Conservation (phyloP, 2,797 vertebrate species). For the Scyliorhinus canicula region DNA sequence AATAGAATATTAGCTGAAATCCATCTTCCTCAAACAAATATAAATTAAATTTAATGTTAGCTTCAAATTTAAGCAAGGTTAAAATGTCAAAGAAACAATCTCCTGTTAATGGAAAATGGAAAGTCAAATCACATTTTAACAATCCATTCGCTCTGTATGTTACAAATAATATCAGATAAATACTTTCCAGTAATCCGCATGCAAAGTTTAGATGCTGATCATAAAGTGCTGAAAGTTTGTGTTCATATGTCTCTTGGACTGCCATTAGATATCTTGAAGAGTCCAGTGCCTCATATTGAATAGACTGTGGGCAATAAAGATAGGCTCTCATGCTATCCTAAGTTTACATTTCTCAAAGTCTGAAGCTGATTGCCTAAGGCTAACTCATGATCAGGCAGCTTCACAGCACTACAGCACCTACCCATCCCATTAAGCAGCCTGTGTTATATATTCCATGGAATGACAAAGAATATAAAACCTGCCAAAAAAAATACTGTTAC, state of each 20-base stretch:
- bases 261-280: not conserved
- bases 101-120: not conserved
- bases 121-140: not conserved
- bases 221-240: not conserved
- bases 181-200: not conserved
- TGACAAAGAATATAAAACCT: not conserved
- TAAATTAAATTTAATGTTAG: constrained; percentile 3
- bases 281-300: not conserved
- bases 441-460: not conserved
- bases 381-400: not conserved
- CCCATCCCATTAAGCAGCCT: not conserved
- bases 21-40: not conserved
- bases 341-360: not conserved
- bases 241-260: not conserved
- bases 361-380: not conserved
- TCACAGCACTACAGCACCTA: not conserved
- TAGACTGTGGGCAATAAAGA: not conserved
- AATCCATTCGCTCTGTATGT: not conserved
- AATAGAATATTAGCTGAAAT: not conserved
- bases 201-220: not conserved
- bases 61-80: not conserved
- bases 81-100: not conserved
- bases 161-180: not conserved
- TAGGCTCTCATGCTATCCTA: not conserved
- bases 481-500: not conserved